Conservation (phyloP, 2,888 invertebrate species). For the Dryobotodes eremita region DNA sequence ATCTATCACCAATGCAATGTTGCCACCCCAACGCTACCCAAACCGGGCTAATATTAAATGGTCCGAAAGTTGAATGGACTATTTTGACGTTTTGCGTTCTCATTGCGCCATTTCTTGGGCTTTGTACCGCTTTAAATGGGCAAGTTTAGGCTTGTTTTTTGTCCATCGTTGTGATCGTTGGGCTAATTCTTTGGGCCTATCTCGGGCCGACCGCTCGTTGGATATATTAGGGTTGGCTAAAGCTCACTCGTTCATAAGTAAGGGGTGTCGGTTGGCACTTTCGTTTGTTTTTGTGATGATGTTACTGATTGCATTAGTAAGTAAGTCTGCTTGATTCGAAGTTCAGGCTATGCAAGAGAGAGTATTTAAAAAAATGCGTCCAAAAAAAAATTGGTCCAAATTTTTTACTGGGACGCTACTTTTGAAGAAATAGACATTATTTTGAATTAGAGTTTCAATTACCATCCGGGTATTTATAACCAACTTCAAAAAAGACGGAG, state of each 20-base stretch:
- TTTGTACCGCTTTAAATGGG: constrained; percentile 54
- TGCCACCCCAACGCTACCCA: constrained; percentile 9
- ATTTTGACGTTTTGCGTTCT: constrained; percentile 57
- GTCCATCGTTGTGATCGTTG: constrained; percentile 61
- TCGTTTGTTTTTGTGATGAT: constrained; percentile 49
- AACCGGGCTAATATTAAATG: constrained; percentile 54
- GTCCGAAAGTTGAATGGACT: constrained; percentile 49
- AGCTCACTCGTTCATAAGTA: constrained; percentile 55
- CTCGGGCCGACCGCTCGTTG: constrained; percentile 57
- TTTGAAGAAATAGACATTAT: neutral
- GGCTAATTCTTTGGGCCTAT: constrained; percentile 67
- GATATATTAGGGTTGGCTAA: constrained; percentile 59
- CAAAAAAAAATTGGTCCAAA: neutral
- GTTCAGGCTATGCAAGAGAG: neutral
- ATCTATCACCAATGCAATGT: constrained; percentile 45
- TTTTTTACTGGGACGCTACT: neutral
- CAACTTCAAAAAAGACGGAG: too few species aligned
- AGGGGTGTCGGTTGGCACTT: constrained; percentile 40
- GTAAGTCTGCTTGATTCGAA: neutral
- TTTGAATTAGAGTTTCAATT: too few species aligned
- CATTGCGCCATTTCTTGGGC: constrained; percentile 57
- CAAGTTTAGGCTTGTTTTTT: constrained; percentile 65
- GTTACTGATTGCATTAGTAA: constrained; percentile 26
- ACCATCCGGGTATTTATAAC: neutral
- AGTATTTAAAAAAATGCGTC: neutral